These are phyloP conservation scores for Hyposoter dolosus DNA, from an alignment of 2,888 invertebrate genomes.

Conservation along the genomic window DNA sequence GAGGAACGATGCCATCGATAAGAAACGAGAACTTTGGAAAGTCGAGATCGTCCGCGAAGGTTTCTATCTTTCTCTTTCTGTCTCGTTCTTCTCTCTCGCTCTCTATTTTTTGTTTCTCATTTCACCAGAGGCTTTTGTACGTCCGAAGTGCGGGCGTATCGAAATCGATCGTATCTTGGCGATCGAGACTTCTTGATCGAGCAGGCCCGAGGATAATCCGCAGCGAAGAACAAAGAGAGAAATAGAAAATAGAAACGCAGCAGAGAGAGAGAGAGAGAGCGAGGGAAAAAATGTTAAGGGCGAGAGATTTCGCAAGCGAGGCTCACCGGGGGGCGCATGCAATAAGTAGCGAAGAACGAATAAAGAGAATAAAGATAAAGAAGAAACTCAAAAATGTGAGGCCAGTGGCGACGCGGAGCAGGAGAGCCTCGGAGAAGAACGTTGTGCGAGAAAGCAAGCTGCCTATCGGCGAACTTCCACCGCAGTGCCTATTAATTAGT, in stretches of 20 bases:
- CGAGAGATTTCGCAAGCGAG: neutral
- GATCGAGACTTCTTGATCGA: constrained; percentile 65
- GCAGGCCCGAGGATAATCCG: constrained; percentile 58
- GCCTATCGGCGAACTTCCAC: constrained; percentile 62
- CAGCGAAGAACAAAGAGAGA: constrained; percentile 18
- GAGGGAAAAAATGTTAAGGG: constrained; percentile 20
- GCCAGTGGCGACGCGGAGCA: constrained; percentile 44
- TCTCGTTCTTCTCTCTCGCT: constrained; percentile 28
- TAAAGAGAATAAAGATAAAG: constrained; percentile 8
- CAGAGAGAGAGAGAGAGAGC: constrained; percentile 27
- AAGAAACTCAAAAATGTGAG: constrained; percentile 37
- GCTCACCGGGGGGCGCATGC: neutral
- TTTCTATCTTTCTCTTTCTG: constrained; percentile 28
- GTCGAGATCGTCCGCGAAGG: constrained; percentile 62
- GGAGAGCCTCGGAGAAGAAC: constrained; percentile 45
- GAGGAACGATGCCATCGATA: constrained; percentile 61
- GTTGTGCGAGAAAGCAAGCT: constrained; percentile 38
- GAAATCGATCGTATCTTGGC: constrained; percentile 62
- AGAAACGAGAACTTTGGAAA: constrained; percentile 69
- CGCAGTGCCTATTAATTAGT: constrained; percentile 76
- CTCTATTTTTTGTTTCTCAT: constrained; percentile 6
- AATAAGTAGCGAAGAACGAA: constrained; percentile 26
- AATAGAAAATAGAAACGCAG: neutral
- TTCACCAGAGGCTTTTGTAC: constrained; percentile 36
- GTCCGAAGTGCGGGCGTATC: constrained; percentile 65